Base-by-base conservation (phyloP, 2,113 vertebrate species). In the Ammodytes marinus region DNA sequence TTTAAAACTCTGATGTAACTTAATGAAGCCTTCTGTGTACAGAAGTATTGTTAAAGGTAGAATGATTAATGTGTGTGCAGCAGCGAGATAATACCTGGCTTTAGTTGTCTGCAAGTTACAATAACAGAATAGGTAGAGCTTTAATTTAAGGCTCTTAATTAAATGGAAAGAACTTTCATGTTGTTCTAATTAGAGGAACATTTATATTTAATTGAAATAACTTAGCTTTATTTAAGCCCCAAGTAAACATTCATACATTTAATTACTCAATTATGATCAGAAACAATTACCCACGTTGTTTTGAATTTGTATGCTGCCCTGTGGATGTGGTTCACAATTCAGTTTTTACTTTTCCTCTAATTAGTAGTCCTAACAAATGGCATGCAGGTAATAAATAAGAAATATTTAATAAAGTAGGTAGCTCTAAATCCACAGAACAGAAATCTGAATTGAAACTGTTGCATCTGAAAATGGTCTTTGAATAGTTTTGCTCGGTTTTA, bases 1-100 rank as follows among this genome's bases (percentile, higher is more conserved):
- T 76, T 17, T 12, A 71, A 76, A 57, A 69, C 19, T 53, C 11
- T 35, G 45, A 15, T 3, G 3, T 49, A 77, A 78, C 49, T 52
- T 50, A 74, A 76, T 83, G 61, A 69, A 70, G 19, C 6, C 5
- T 6, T 27, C 46, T 54, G 55, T 77, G 70, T 47, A 37, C 42
- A n/a, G 42, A 74, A 43, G 35, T 14, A 17, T 8, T 47, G 40
- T 6, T 63, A 12, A 37, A 42, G n/a, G 42, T 66, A 9, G 12
- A 50, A 40, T 12, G 5, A 37, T 68, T 54, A 17, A 3, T 47
- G 40, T 40, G 3, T 19, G 50, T 59, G 45, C 39, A 61, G 49
- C 5, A 61, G 4, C 0, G 1, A 13, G 10, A 63, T 27, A 40
- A 13, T n/a, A 47, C 8, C 2, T 1, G 15, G 37, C 46, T 39